A percentile compares a stretch with the other conserved stretches of the same genome.
phyloP scores from a whole-genome alignment of 2,888 invertebrate genomes.

The Xanthia togata region DNA sequence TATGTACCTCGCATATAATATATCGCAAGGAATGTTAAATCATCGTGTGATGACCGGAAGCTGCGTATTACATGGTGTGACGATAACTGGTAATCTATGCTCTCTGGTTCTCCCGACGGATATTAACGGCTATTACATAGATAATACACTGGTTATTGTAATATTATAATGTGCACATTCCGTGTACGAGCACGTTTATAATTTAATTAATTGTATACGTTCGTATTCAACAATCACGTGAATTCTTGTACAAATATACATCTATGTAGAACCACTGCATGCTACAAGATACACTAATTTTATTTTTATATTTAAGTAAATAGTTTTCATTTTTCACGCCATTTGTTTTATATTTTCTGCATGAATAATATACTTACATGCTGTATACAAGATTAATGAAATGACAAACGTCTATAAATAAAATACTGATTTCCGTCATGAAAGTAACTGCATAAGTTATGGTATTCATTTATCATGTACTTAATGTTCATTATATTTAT shows the following conservation, averaged over 20 bases:
- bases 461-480: not conserved
- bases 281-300: not conserved
- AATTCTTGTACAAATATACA: conserved; percentile 24
- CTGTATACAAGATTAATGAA: not conserved
- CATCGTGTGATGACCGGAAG: conserved; percentile 39
- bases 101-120: conserved; percentile 6
- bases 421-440: not conserved
- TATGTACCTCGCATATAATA: too few species aligned
- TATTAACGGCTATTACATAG: conserved; percentile 10
- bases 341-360: conserved; percentile 4
- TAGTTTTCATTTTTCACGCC: not conserved
- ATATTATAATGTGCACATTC: conserved; percentile 36
- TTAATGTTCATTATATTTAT: too few species aligned
- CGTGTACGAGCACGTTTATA: conserved; percentile 18
- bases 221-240: conserved; percentile 17
- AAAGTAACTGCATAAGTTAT: not conserved
- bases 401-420: conserved; percentile 16
- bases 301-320: conserved; percentile 17
- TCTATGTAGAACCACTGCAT: not conserved
- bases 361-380: not conserved
- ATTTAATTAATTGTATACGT: conserved; percentile 23
- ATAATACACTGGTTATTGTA: conserved; percentile 13
- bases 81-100: conserved; percentile 16
- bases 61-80: conserved; percentile 27
- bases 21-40: conserved; percentile 4